Evolutionary conservation across 2,797 vertebrate species (phyloP).

Genomic region (Galaxias olidus): DNA sequence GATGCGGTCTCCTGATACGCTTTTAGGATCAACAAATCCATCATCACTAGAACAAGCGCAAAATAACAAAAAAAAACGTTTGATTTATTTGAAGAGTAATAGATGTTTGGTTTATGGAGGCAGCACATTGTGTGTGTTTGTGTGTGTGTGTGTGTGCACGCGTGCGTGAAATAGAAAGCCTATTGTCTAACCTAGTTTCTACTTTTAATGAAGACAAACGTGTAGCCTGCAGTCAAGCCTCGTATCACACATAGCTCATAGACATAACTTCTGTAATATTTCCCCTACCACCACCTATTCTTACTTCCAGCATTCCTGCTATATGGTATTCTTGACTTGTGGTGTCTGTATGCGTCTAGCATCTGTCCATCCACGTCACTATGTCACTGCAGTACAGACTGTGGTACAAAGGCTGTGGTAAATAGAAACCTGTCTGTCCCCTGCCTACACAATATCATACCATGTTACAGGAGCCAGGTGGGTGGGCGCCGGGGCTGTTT

Average conservation of each 20-base stretch:
- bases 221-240: not conserved
- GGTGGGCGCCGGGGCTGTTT: no score
- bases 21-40: constrained; percentile 31
- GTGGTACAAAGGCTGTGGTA: not conserved
- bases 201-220: no score
- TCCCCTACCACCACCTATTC: no score
- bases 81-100: constrained; percentile 22
- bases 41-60: constrained; percentile 30
- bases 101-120: constrained; percentile 3
- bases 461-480: no score
- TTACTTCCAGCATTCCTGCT: no score
- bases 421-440: constrained; percentile 1
- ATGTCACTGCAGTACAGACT: no score
- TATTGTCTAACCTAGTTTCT: no score
- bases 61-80: constrained; percentile 33
- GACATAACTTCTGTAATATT: no score
- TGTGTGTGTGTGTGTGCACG: not conserved
- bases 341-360: no score
- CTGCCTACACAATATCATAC: constrained; percentile 4
- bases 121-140: not conserved
- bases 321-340: no score
- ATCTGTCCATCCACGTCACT: no score
- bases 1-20: not conserved
- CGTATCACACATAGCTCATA: not conserved
- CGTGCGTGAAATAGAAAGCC: no score